Evolutionary conservation across 2,113 vertebrate genomes (phyloP).

Genomic region (Penelope pileata): DNA sequence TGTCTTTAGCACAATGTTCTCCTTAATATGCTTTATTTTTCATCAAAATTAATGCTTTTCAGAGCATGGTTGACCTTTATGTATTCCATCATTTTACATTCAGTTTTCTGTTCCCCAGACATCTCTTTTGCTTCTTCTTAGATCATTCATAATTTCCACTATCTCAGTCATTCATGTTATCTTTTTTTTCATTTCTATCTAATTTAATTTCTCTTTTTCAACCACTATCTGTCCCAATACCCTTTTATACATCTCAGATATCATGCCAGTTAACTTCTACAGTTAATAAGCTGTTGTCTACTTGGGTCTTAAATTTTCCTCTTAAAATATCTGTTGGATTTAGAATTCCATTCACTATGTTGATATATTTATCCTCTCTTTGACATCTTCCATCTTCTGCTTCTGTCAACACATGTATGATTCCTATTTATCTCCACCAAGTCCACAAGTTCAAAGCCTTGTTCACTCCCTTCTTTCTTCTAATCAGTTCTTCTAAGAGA

Average conservation of each 20-base stretch:
- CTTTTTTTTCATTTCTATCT: neutral
- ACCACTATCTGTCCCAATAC: rapidly evolving
- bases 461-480: neutral
- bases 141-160: neutral
- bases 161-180: neutral
- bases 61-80: neutral
- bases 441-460: neutral
- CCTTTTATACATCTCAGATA: neutral
- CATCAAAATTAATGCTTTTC: neutral
- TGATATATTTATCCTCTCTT: neutral
- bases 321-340: neutral
- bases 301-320: neutral
- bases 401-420: neutral
- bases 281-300: neutral
- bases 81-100: neutral
- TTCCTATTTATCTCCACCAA: neutral
- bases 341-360: neutral
- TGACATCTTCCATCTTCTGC: neutral
- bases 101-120: neutral
- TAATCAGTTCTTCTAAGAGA: neutral
- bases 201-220: neutral
- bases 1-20: neutral
- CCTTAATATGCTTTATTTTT: neutral
- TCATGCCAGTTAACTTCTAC: neutral
- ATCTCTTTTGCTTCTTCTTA: neutral